These are phyloP conservation scores for Hyla sarda DNA, from an alignment of 2,113 vertebrate genomes.

Conservation along the genomic window DNA sequence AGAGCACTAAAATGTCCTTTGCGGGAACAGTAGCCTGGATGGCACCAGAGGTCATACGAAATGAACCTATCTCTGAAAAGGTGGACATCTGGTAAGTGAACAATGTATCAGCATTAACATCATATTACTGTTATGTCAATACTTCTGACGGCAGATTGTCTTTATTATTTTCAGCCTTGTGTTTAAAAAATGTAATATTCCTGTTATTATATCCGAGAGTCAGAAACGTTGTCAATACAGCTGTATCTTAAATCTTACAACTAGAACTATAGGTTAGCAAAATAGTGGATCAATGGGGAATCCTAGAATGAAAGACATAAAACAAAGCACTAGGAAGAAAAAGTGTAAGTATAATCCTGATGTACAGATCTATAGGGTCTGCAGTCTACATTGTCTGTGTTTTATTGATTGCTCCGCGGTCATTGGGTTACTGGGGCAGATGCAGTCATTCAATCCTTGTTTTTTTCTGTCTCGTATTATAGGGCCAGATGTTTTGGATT, in stretches of 20 bases:
- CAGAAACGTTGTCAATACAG: too few species aligned
- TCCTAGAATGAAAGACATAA: background rate
- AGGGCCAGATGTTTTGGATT: conserved; percentile 11
- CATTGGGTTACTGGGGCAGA: background rate
- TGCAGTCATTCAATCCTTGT: background rate
- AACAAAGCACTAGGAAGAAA: background rate
- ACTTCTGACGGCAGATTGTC: background rate
- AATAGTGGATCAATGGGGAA: background rate
- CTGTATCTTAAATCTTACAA: background rate
- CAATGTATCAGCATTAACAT: background rate
- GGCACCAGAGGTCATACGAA: conserved; percentile 97
- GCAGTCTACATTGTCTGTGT: too few species aligned
- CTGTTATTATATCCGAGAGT: too few species aligned
- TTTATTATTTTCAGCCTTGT: background rate
- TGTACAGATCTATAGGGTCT: background rate
- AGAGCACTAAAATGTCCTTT: conserved; percentile 99
- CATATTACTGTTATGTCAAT: background rate
- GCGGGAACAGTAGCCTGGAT: conserved; percentile 99
- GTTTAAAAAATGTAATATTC: background rate
- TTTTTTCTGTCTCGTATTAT: background rate
- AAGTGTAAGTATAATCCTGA: background rate
- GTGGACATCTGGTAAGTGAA: conserved; percentile 95
- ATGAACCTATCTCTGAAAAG: conserved; percentile 97
- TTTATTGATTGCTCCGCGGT: background rate
- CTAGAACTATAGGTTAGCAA: background rate